A percentile compares a stretch with the other conserved stretches of the same genome.
phyloP scores from a whole-genome alignment of 1,140 invertebrate genomes.

The Euwallacea similis region DNA sequence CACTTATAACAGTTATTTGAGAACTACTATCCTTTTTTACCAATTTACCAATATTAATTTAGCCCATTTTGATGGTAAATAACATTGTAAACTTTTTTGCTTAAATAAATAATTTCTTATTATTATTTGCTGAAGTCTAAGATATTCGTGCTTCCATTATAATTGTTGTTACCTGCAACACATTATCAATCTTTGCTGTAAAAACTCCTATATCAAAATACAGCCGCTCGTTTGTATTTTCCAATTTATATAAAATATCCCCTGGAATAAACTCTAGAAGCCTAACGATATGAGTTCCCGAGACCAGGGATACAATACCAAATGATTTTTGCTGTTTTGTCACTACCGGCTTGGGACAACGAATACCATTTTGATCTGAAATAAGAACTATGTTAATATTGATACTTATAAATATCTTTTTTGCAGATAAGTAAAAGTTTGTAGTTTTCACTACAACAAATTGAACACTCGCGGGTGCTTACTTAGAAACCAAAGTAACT shows the following conservation, averaged over 20 bases:
- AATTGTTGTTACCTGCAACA: conserved; percentile 60
- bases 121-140: no score
- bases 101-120: no score
- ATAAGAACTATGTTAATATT: background rate
- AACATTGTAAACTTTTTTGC: no score
- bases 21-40: background rate
- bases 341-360: conserved; percentile 68
- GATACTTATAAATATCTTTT: background rate
- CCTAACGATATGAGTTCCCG: conserved; percentile 66
- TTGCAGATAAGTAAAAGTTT: background rate
- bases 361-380: conserved; percentile 57
- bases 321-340: conserved; percentile 66
- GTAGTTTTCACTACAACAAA: background rate
- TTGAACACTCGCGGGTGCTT: background rate
- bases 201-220: conserved; percentile 72
- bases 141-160: background rate
- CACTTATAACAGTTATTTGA: no score
- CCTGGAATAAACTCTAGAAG: conserved; percentile 76
- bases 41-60: background rate
- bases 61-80: background rate
- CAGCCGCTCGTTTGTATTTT: conserved; percentile 58
- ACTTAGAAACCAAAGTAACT: conserved; percentile 69
- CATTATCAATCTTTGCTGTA: conserved; percentile 66
- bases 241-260: conserved; percentile 63
- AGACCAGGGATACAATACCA: conserved; percentile 59